Conservation (phyloP, 2,888 invertebrate genomes). For the Athrips mouffetella region DNA sequence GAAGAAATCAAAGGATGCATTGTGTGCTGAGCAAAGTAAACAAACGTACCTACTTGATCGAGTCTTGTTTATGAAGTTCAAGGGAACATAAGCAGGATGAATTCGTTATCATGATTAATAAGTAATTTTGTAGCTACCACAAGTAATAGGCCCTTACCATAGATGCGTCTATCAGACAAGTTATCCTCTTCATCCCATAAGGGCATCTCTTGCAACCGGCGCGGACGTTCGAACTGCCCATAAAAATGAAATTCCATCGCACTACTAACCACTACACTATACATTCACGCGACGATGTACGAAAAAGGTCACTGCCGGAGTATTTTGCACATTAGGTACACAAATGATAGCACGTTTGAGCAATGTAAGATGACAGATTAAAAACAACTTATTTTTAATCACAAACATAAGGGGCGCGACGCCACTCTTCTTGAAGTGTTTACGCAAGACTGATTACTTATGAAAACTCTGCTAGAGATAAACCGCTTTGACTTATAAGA, state of each 20-base stretch:
- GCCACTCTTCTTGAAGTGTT: constrained; percentile 50
- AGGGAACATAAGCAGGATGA: too few species aligned
- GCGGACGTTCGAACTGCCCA: constrained; percentile 54
- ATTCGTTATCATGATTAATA: too few species aligned
- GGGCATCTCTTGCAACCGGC: constrained; percentile 53
- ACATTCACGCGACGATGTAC: constrained; percentile 6
- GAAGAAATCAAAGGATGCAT: too few species aligned
- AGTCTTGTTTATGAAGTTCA: too few species aligned
- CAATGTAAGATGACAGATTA: too few species aligned
- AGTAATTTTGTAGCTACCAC: too few species aligned
- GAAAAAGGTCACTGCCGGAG: not conserved
- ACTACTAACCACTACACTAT: not conserved
- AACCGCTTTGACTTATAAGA: constrained; percentile 49
- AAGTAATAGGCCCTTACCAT: constrained; percentile 46
- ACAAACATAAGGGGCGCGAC: constrained; percentile 39
- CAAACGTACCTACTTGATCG: too few species aligned
- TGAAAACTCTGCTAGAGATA: constrained; percentile 52
- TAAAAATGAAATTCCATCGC: constrained; percentile 71
- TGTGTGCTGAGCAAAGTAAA: too few species aligned
- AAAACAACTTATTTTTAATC: not conserved
- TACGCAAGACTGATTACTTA: constrained; percentile 58
- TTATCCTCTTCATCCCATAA: constrained; percentile 73
- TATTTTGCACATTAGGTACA: not conserved
- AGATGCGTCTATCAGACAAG: constrained; percentile 59
- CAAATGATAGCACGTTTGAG: not conserved